A percentile compares a stretch with the other conserved stretches of the same genome.
Evolutionary conservation across 2,113 vertebrate species (phyloP).

Genomic region (Ctenomys sociabilis): DNA sequence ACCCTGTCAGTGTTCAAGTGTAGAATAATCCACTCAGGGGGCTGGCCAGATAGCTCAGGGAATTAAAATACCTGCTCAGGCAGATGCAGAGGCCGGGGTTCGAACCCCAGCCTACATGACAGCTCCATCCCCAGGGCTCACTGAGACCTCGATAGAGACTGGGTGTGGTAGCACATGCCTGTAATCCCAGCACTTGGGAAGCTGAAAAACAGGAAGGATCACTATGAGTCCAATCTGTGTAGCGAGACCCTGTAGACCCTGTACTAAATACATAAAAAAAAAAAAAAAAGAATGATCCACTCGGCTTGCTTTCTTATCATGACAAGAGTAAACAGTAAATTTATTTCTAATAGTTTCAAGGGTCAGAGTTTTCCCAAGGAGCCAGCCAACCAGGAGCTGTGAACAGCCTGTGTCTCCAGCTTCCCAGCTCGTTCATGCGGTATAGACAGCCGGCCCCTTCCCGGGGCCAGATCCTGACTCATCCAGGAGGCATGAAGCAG

Average conservation of each 20-base stretch:
- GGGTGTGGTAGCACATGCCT: too few species aligned
- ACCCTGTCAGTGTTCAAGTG: background rate
- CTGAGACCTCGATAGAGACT: too few species aligned
- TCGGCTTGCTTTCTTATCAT: background rate
- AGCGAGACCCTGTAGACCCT: too few species aligned
- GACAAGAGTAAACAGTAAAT: background rate
- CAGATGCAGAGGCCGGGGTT: too few species aligned
- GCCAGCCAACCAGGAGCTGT: background rate
- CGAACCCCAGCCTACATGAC: too few species aligned
- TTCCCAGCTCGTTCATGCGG: background rate
- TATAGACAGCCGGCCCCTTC: conserved; percentile 15
- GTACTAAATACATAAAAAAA: too few species aligned
- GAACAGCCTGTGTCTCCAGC: background rate
- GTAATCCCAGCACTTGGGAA: too few species aligned
- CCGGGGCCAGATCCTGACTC: conserved; percentile 55
- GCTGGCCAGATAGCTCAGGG: too few species aligned
- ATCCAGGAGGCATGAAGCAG: conserved; percentile 39
- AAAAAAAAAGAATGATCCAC: background rate
- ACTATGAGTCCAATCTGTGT: too few species aligned
- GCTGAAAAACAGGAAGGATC: too few species aligned
- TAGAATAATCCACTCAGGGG: rapidly evolving
- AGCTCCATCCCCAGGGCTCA: too few species aligned
- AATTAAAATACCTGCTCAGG: too few species aligned
- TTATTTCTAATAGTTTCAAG: background rate
- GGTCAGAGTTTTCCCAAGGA: background rate